Conservation (phyloP, 2,888 invertebrate species). For the Proisotoma minuta region DNA sequence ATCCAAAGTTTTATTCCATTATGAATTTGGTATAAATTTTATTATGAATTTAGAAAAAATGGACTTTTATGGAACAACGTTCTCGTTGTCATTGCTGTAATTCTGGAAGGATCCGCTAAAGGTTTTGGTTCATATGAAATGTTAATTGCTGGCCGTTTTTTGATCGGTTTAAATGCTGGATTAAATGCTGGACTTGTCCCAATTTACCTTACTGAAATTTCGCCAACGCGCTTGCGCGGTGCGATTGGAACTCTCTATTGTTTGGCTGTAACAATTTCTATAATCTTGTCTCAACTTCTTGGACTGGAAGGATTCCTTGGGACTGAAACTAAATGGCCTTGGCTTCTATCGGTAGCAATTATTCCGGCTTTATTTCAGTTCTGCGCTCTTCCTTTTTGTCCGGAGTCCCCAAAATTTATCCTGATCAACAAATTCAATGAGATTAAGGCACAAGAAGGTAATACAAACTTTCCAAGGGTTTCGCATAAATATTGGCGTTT, state of each 20-base stretch:
- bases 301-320: slow-evolving; percentile 68
- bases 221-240: slow-evolving; percentile 74
- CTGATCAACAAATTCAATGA: slow-evolving; percentile 66
- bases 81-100: slow-evolving; percentile 65
- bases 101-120: slow-evolving; percentile 59
- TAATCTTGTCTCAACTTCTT: slow-evolving; percentile 70
- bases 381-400: slow-evolving; percentile 61
- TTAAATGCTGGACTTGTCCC: slow-evolving; percentile 81
- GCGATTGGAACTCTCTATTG: slow-evolving; percentile 82
- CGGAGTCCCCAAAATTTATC: slow-evolving; percentile 77
- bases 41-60: slow-evolving; percentile 61
- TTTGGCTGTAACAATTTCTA: slow-evolving; percentile 79
- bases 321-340: slow-evolving; percentile 64
- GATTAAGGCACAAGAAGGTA: slow-evolving; percentile 66
- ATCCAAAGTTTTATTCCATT: neutral
- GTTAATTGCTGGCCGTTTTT: slow-evolving; percentile 70
- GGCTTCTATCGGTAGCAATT: slow-evolving; percentile 65
- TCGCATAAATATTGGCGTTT: too few species aligned
- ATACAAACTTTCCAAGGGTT: too few species aligned
- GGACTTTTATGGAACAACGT: slow-evolving; percentile 75
- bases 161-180: slow-evolving; percentile 77
- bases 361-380: slow-evolving; percentile 68
- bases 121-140: slow-evolving; percentile 63
- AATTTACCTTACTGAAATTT: slow-evolving; percentile 78
- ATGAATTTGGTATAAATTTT: neutral